phyloP scores from a whole-genome alignment of 1,140 invertebrate species.

The Drosophila biarmipes region DNA sequence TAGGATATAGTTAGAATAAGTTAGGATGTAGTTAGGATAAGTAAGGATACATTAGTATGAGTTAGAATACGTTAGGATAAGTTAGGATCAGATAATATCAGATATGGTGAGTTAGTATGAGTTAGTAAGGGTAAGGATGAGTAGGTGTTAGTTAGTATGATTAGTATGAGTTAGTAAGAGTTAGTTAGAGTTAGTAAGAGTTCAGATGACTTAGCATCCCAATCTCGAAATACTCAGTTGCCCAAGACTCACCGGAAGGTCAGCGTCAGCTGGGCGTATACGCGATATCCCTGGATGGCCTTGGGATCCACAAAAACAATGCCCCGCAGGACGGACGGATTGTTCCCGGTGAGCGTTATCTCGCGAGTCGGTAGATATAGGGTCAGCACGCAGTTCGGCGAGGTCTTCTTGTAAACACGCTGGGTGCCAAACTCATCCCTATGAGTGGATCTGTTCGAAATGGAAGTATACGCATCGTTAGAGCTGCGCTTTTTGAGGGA shows the following conservation, averaged over 20 bases:
- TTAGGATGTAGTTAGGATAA: too few species aligned
- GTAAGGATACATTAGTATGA: too few species aligned
- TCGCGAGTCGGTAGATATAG: conserved; percentile 92
- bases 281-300: conserved; percentile 87
- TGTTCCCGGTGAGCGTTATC: conserved; percentile 89
- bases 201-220: not conserved
- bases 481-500: not conserved
- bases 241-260: conserved; percentile 88
- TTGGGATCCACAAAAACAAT: conserved; percentile 92
- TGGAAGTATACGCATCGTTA: not conserved
- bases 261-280: conserved; percentile 93
- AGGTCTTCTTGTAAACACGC: conserved; percentile 87
- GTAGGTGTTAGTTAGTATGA: too few species aligned
- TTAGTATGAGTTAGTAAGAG: not conserved
- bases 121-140: too few species aligned
- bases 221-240: conserved; percentile 1
- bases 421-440: conserved; percentile 79
- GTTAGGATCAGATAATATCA: too few species aligned
- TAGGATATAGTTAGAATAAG: too few species aligned
- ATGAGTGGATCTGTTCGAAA: conserved; percentile 32
- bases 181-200: not conserved
- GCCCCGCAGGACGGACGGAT: conserved; percentile 91
- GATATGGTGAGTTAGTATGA: too few species aligned
- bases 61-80: too few species aligned
- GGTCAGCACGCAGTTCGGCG: conserved; percentile 92